Base-by-base conservation (phyloP, 2,888 invertebrate species). In the Chydorus sphaericus region DNA sequence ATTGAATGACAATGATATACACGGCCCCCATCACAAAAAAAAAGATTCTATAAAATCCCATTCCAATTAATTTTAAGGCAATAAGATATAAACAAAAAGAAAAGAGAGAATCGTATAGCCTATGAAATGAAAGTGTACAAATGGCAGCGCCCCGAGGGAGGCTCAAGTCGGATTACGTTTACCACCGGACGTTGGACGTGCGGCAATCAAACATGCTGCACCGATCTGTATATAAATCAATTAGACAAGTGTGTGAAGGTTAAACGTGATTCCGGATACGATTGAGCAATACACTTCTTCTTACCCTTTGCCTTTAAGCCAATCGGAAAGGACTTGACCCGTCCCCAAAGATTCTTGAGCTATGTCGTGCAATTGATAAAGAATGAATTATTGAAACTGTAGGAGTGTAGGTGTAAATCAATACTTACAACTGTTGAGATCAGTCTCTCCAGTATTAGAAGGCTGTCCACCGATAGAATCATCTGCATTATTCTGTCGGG, bases 241-340 rank as follows among this genome's bases (percentile, higher is more conserved):
- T 3, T 36, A 6, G 14, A 44, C 28, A 5, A 23, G 18, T 39
- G 16, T n/a, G n/a, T n/a, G n/a, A n/a, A n/a, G n/a, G n/a, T n/a
- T n/a, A n/a, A n/a, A n/a, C n/a, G n/a, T n/a, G n/a, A n/a, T n/a
- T n/a, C n/a, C n/a, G n/a, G n/a, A n/a, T n/a, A n/a, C n/a, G 3
- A 44, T 4, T 26, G 5, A 1, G 26, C 1, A 44, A 23, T 23
- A 44, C 2, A 8, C 20, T 26, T 33, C 14, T 33, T 14, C 44
- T 2, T 50, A 50, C 50, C 23, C 31, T 30, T 50, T 50, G 2
- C 50, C 50, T 14, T 50, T 50, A 30, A 50, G 50, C 50, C 50
- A 50, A 20, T 50, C 30, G 6, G 50, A 50, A 5, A 50, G n/a
- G 14, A 50, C 50, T 28, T 50, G 50, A 18, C 50, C 50, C 11